Percentiles rank a stretch among this genome's conserved stretches.
These are phyloP conservation scores for Chitala chitala DNA, from an alignment of 2,113 vertebrate genomes.

Conservation along the genomic window DNA sequence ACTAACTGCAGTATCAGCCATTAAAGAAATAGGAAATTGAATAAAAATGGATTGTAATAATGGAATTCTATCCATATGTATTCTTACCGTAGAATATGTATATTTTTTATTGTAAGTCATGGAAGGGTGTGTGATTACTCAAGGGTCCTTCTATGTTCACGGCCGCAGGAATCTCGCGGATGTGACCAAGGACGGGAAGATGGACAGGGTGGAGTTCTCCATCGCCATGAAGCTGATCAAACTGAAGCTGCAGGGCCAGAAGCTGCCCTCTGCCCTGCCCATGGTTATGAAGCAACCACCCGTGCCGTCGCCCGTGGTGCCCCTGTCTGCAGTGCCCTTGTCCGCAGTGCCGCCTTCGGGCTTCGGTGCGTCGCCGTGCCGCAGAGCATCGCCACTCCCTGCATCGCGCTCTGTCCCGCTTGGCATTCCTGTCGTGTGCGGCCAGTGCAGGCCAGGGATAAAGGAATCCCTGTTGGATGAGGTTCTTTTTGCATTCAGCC, in stretches of 20 bases:
- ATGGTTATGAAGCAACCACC: conserved; percentile 92
- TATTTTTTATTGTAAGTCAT: neutral
- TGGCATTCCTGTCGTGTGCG: too few species aligned
- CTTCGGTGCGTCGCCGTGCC: conserved; percentile 67
- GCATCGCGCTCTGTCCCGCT: too few species aligned
- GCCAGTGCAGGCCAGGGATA: too few species aligned
- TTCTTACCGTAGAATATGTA: too few species aligned
- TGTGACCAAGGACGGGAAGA: conserved; percentile 92
- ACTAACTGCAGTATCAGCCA: too few species aligned
- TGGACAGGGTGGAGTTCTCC: conserved; percentile 93
- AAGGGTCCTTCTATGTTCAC: neutral
- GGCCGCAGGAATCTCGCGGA: conserved; percentile 78
- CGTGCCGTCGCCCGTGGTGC: conserved; percentile 73
- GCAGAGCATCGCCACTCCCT: neutral
- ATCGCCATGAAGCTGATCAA: conserved; percentile 98
- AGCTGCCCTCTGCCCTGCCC: conserved; percentile 75
- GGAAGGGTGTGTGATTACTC: neutral
- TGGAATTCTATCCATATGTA: too few species aligned
- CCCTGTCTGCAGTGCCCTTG: too few species aligned
- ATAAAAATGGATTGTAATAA: too few species aligned
- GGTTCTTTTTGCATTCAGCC: too few species aligned
- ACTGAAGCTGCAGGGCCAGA: conserved; percentile 83
- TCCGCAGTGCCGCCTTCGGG: conserved; percentile 62
- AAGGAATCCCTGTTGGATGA: too few species aligned
- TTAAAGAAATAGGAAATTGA: too few species aligned